Evolutionary conservation across 2,113 vertebrate species (phyloP).

Genomic region (Eudyptes chrysolophus): DNA sequence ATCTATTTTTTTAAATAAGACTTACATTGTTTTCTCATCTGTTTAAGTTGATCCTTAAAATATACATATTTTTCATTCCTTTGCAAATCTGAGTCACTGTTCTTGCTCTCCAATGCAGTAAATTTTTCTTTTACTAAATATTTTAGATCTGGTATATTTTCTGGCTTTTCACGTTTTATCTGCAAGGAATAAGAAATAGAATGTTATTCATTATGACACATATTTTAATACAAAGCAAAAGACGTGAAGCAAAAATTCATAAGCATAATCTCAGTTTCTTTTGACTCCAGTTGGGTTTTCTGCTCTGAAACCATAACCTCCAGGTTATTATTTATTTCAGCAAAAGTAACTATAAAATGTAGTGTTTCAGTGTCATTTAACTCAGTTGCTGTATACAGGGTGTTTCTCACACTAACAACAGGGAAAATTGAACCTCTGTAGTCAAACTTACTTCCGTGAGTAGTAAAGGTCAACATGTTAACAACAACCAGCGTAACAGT

Average conservation of each 20-base stretch:
- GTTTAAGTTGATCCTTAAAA: constrained; percentile 77
- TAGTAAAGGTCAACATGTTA: not conserved
- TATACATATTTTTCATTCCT: constrained; percentile 72
- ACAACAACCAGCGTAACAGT: not conserved
- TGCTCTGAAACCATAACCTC: not conserved
- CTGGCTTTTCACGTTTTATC: constrained; percentile 74
- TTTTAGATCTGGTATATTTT: constrained; percentile 75
- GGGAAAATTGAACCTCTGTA: not conserved
- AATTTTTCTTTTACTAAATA: constrained; percentile 73
- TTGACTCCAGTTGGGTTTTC: not conserved
- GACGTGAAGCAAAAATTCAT: not conserved
- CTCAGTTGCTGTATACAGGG: not conserved
- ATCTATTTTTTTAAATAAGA: constrained; percentile 5
- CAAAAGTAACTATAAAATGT: not conserved
- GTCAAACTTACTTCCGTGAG: not conserved
- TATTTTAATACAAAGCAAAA: not conserved
- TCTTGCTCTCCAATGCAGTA: constrained; percentile 65
- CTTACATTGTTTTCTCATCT: constrained; percentile 81
- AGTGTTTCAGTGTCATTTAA: not conserved
- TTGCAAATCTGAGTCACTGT: constrained; percentile 71
- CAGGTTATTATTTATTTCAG: not conserved
- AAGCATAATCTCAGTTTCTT: not conserved
- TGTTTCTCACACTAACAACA: not conserved
- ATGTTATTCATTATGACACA: not conserved
- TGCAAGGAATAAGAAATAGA: constrained; percentile 45